Evolutionary conservation across 2,797 vertebrate genomes (phyloP).

Genomic region (Macropus fuliginosus): DNA sequence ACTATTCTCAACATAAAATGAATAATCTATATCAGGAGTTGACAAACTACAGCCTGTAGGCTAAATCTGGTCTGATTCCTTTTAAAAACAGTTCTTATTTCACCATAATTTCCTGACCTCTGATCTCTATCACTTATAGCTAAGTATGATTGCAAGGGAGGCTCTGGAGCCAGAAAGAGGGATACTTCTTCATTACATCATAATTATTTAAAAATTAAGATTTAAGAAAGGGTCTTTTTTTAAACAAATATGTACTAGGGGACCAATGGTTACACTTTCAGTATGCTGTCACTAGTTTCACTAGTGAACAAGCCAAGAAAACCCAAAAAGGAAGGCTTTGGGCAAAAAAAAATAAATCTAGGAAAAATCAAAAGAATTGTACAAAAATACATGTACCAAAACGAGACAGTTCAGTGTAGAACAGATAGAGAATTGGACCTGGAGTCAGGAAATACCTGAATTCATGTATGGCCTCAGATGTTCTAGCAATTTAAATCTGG

Average conservation of each 20-base stretch:
- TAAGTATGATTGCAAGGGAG: neutral
- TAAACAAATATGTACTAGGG: neutral
- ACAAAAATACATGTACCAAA: neutral
- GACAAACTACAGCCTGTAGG: neutral
- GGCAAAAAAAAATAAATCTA: neutral
- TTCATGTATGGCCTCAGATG: neutral
- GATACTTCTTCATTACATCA: neutral
- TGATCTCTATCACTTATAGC: neutral
- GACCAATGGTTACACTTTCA: neutral
- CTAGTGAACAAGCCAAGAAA: constrained; percentile 1
- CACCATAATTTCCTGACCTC: neutral
- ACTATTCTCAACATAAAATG: neutral
- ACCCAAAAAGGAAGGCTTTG: neutral
- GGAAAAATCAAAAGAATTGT: neutral
- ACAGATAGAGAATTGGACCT: neutral
- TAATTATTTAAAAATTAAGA: neutral
- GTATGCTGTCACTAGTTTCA: neutral
- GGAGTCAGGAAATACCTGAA: neutral
- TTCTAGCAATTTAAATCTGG: neutral
- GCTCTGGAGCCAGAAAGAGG: neutral
- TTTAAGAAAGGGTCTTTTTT: neutral
- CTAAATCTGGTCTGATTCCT: neutral
- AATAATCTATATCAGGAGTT: neutral
- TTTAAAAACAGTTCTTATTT: neutral
- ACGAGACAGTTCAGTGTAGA: neutral